Evolutionary conservation across 2,797 vertebrate genomes (phyloP), one percentile per base, ranked within the genome.

Genomic region (Miichthys miiuy): DNA sequence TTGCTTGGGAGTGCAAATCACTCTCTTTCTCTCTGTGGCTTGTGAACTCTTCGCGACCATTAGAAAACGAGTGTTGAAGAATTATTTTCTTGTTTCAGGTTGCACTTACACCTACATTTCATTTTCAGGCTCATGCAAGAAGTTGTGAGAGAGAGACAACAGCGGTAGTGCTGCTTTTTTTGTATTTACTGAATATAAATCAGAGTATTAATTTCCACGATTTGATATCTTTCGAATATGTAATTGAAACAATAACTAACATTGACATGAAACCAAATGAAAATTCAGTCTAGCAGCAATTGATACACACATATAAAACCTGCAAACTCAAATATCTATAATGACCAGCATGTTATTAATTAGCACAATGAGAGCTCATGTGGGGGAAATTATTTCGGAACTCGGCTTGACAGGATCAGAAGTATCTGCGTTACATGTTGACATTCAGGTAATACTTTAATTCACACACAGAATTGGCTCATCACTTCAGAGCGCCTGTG

Each of bases 371-470:
- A 41, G 48, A 16, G 5, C 6, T 6, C n/a, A 63, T 52, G 5
- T 68, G 47, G 25, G 14, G 41, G 23, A 27, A 48, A 46, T 4
- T 0, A 34, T 10, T 27, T 12, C 23, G 27, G 50, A 14, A 56
- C 5, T 21, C 8, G 1, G 46, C 5, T 17, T 11, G 61, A 47
- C 64, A 25, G 30, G 12, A 41, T 72, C 48, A 65, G 14, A 62
- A 38, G 46, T 51, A 27, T 79, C 13, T 42, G 38, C 47, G 58
- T 23, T 48, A 38, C 42, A 48, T 21, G 17, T 2, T 62, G 27
- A 38, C 3, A 73, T 61, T 58, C 63, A 69, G 55, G 70, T 72
- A 34, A 47, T 38, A 46, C 55, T 79, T 72, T 34, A 64, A 44
- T 18, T 58, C 21, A 72, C 20, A 41, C 17, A 34, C 38, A 52